These are phyloP conservation scores for Hyposoter didymator DNA, from an alignment of 2,888 invertebrate genomes.

Conservation along the genomic window DNA sequence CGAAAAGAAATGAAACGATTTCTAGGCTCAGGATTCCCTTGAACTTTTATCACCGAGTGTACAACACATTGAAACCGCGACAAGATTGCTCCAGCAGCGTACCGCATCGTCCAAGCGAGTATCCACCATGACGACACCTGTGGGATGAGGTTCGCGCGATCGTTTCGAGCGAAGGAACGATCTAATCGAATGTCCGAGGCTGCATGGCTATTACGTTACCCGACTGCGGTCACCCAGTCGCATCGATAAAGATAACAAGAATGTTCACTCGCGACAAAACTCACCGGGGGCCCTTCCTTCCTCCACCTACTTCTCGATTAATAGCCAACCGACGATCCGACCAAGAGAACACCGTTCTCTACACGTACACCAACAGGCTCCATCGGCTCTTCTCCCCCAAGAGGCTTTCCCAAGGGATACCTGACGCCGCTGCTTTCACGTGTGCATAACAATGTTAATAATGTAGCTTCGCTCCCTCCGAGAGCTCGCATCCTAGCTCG, in stretches of 20 bases:
- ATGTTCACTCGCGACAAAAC: background rate
- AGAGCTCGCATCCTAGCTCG: background rate
- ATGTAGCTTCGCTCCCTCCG: constrained; percentile 1
- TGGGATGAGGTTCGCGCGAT: background rate
- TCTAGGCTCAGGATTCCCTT: background rate
- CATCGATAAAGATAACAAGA: constrained; percentile 19
- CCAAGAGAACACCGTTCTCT: constrained; percentile 17
- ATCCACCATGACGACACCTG: background rate
- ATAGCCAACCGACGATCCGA: constrained; percentile 25
- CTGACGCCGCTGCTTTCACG: background rate
- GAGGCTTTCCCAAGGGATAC: constrained; percentile 26
- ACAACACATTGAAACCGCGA: background rate
- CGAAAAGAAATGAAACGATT: background rate
- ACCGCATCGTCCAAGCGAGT: background rate
- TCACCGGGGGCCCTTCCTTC: background rate
- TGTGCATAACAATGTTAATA: constrained; percentile 28
- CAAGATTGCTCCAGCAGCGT: background rate
- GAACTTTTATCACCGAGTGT: background rate
- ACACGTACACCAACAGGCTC: constrained; percentile 10
- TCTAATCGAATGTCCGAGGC: constrained; percentile 6
- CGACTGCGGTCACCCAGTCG: background rate
- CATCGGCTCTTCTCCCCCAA: constrained; percentile 32
- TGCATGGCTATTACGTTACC: constrained; percentile 16
- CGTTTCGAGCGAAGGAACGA: background rate
- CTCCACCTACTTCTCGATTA: constrained; percentile 26